Evolutionary conservation across 2,888 invertebrate species (phyloP).

Genomic region (Dysmachus trigonus): DNA sequence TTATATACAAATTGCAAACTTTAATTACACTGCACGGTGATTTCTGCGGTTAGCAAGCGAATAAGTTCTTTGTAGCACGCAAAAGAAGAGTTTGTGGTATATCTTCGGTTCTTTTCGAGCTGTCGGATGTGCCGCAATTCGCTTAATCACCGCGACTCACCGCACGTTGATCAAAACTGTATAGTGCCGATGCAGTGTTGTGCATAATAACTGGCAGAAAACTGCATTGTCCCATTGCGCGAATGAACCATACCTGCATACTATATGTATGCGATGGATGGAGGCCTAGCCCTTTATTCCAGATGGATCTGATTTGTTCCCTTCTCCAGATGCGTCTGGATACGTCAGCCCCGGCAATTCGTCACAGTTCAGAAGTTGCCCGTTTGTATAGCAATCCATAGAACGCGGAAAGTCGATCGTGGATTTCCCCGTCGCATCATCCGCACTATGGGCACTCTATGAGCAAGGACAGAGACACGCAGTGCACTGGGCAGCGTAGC

Average conservation of each 20-base stretch:
- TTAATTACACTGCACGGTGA: constrained; percentile 2
- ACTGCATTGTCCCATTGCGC: background rate
- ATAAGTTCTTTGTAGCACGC: background rate
- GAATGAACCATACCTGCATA: background rate
- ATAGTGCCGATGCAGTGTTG: background rate
- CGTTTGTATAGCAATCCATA: background rate
- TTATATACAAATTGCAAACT: constrained; percentile 32
- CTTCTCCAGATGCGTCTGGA: background rate
- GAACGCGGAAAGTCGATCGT: constrained; percentile 1
- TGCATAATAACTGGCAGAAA: background rate
- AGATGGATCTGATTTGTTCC: background rate
- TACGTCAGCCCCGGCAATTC: background rate
- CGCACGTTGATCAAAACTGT: constrained; percentile 13
- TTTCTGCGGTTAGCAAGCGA: background rate
- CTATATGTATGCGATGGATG: background rate
- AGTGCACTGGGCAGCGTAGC: background rate
- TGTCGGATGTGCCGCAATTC: constrained; percentile 22
- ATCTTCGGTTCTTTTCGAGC: background rate
- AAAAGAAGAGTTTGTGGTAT: background rate
- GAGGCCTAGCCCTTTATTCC: background rate
- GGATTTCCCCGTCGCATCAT: background rate
- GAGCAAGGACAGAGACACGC: constrained; percentile 2
- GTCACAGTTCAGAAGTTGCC: constrained; percentile 22
- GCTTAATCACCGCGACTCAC: constrained; percentile 9
- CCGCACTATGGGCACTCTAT: background rate